phyloP scores from a whole-genome alignment of 2,797 vertebrate species.

The Carduelis carduelis region DNA sequence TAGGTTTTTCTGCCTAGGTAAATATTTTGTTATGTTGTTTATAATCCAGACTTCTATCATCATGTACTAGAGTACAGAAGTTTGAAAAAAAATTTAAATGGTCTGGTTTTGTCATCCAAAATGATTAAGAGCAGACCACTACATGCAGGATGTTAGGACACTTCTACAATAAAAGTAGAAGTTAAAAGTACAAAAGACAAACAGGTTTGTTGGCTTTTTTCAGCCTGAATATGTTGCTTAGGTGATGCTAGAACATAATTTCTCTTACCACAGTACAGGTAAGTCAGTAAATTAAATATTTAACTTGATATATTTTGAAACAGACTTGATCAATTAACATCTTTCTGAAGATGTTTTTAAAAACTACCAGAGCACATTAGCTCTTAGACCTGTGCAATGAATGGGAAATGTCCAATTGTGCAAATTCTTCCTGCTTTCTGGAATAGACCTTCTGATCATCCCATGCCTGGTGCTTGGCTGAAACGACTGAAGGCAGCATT shows the following conservation, averaged over 20 bases:
- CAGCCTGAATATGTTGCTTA: background rate
- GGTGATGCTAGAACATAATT: background rate
- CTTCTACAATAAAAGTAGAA: conserved; percentile 25
- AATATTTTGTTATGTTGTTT: background rate
- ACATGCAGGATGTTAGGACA: background rate
- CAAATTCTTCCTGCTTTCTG: background rate
- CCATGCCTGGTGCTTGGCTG: background rate
- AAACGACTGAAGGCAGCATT: background rate
- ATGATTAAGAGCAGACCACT: background rate
- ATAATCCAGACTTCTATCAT: background rate
- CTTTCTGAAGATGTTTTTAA: background rate
- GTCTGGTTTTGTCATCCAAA: background rate
- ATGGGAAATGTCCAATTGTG: background rate
- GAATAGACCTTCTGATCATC: background rate
- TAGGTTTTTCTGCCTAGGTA: background rate
- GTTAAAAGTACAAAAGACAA: background rate
- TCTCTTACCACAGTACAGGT: background rate
- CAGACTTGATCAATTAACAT: background rate
- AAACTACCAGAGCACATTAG: background rate
- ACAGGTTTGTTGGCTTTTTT: background rate
- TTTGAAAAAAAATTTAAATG: background rate
- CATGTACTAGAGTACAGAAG: background rate
- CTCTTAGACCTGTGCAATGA: background rate
- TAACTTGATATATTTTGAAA: background rate
- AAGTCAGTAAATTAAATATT: background rate